phyloP scores from a whole-genome alignment of 2,113 vertebrate genomes.

The Lampris megalopsis region DNA sequence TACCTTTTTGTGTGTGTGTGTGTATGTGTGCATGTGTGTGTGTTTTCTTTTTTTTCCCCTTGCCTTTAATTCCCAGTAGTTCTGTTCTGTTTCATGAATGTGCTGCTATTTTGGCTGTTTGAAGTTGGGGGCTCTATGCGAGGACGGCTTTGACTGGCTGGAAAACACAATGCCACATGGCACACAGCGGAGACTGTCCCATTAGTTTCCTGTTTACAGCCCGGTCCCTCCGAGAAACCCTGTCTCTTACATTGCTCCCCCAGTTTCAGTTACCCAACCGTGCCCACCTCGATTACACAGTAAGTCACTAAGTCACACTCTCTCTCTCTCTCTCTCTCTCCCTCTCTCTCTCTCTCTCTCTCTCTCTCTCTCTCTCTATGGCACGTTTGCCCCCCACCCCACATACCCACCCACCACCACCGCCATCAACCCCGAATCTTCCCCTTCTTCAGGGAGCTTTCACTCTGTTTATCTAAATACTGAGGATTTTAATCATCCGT shows the following conservation, averaged over 20 bases:
- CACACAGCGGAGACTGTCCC: slow-evolving; percentile 75
- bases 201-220: slow-evolving; percentile 73
- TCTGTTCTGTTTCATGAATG: slow-evolving; percentile 96
- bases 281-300: slow-evolving; percentile 58
- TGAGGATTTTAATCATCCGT: slow-evolving; percentile 68
- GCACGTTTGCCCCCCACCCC: not conserved
- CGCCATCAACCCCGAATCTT: too few relatives aligned
- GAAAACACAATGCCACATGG: slow-evolving; percentile 86
- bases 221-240: slow-evolving; percentile 61
- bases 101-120: slow-evolving; percentile 95
- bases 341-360: slow-evolving; percentile 30
- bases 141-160: slow-evolving; percentile 87
- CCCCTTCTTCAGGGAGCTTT: slow-evolving; percentile 64
- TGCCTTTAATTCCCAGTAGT: slow-evolving; percentile 89
- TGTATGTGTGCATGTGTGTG: slow-evolving; percentile 36
- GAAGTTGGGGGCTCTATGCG: slow-evolving; percentile 87
- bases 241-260: slow-evolving; percentile 62
- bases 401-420: too few relatives aligned
- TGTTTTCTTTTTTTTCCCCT: slow-evolving; percentile 74
- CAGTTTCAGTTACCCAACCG: slow-evolving; percentile 64
- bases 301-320: slow-evolving; percentile 28
- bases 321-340: slow-evolving; percentile 15
- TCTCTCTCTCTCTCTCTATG: slow-evolving; percentile 16
- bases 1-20: slow-evolving; percentile 85
- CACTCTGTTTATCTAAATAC: slow-evolving; percentile 73